phyloP scores from a whole-genome alignment of 2,888 invertebrate genomes.

The Craniophora ligustri region DNA sequence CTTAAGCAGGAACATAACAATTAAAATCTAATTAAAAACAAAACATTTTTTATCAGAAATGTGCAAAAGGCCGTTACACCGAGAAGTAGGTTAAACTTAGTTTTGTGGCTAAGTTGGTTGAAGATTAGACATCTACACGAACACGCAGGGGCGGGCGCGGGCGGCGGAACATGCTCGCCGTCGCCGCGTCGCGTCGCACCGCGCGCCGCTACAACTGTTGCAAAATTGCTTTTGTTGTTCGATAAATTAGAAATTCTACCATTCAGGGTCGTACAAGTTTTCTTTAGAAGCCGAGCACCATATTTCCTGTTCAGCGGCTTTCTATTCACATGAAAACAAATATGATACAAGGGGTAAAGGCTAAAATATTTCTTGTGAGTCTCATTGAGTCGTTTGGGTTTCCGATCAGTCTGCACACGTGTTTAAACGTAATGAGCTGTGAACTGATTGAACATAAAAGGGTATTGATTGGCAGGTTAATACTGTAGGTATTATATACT shows the following conservation, averaged over 20 bases:
- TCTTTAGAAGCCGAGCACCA: conserved; percentile 57
- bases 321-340: conserved; percentile 46
- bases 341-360: conserved; percentile 29
- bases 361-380: conserved; percentile 27
- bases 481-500: too few relatives aligned
- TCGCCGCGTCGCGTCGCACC: conserved; percentile 33
- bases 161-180: conserved; percentile 53
- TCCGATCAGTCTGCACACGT: conserved; percentile 29
- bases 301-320: conserved; percentile 62
- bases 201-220: conserved; percentile 68
- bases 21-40: conserved; percentile 53
- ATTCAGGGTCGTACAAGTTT: conserved; percentile 63
- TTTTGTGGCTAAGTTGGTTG: conserved; percentile 69
- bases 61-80: conserved; percentile 62
- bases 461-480: conserved; percentile 31
- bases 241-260: conserved; percentile 74
- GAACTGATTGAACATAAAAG: conserved; percentile 43
- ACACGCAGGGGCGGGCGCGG: conserved; percentile 49
- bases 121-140: conserved; percentile 75
- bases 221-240: conserved; percentile 79
- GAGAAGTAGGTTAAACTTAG: conserved; percentile 72
- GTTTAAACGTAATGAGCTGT: conserved; percentile 29
- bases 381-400: conserved; percentile 32
- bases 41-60: conserved; percentile 58
- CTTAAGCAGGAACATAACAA: conserved; percentile 46